Conservation (phyloP, 1,140 invertebrate genomes). For the Ruditapes philippinarum region DNA sequence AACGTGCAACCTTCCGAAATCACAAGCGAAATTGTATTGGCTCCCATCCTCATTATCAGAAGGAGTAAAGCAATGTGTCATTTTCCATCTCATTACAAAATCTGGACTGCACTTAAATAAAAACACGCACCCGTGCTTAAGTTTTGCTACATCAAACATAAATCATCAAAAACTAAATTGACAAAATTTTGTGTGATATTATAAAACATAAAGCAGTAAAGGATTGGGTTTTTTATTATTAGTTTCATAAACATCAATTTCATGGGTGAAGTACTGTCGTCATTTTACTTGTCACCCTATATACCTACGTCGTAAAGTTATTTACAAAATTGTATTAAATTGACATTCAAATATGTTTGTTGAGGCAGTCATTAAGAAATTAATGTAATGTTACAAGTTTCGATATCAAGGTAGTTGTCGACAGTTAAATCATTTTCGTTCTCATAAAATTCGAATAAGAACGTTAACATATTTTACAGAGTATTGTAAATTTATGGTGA, state of each 20-base stretch:
- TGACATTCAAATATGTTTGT: neutral
- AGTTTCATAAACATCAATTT: slow-evolving; percentile 47
- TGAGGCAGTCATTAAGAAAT: slow-evolving; percentile 9
- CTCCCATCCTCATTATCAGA: too few species aligned
- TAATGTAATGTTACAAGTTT: slow-evolving; percentile 13
- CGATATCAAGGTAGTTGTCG: slow-evolving; percentile 5
- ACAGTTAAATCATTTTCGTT: slow-evolving; percentile 34
- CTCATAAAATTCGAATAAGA: slow-evolving; percentile 33
- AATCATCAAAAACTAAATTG: slow-evolving; percentile 47
- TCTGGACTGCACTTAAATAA: too few species aligned
- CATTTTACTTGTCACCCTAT: slow-evolving; percentile 26
- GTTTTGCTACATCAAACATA: neutral
- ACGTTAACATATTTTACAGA: neutral
- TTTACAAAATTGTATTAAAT: slow-evolving; percentile 60
- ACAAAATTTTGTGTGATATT: neutral
- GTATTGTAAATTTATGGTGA: neutral
- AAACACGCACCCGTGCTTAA: too few species aligned
- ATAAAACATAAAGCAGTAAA: neutral
- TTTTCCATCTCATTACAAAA: too few species aligned
- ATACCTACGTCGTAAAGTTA: slow-evolving; percentile 43
- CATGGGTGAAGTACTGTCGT: slow-evolving; percentile 5
- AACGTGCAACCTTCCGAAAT: too few species aligned
- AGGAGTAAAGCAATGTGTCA: too few species aligned
- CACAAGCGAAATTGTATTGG: too few species aligned
- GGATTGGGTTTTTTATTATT: slow-evolving; percentile 40